A percentile compares a stretch with the other conserved stretches of the same genome.
Conservation (phyloP, 2,888 invertebrate species). For the Abscondita cerata region DNA sequence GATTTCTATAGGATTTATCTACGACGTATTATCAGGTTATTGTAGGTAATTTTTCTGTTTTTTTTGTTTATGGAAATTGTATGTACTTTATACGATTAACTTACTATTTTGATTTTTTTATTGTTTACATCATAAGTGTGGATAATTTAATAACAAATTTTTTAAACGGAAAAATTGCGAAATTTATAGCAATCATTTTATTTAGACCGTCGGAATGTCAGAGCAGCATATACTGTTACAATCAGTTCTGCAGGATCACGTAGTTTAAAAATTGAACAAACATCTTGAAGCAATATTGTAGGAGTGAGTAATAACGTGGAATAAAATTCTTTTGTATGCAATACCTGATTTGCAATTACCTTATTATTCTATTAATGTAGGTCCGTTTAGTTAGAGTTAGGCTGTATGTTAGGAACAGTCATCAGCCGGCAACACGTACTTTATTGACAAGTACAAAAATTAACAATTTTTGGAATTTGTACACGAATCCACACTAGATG, state of each 20-base stretch:
- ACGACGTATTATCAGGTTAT: neutral
- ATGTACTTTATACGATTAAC: too few relatives aligned
- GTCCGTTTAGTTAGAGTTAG: neutral
- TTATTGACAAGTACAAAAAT: conserved; percentile 21
- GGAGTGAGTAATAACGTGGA: conserved; percentile 25
- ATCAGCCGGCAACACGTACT: conserved; percentile 16
- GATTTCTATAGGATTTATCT: conserved; percentile 15
- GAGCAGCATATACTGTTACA: conserved; percentile 57
- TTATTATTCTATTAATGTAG: neutral
- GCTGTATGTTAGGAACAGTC: conserved; percentile 13
- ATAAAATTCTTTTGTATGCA: neutral
- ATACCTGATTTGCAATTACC: neutral
- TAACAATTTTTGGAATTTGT: neutral
- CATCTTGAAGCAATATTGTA: conserved; percentile 41
- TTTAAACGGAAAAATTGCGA: neutral
- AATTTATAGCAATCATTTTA: conserved; percentile 11
- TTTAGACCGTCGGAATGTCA: conserved; percentile 55
- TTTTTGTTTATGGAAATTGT: too few relatives aligned
- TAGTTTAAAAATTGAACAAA: conserved; percentile 54
- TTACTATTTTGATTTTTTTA: neutral
- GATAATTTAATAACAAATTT: neutral
- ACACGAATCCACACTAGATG: neutral
- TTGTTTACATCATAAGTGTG: too few relatives aligned
- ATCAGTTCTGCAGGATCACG: conserved; percentile 52
- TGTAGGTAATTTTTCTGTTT: conserved; percentile 16